A percentile compares a stretch with the other conserved stretches of the same genome.
Conservation (phyloP, 1,140 invertebrate genomes). For the Drosophila dunni region DNA sequence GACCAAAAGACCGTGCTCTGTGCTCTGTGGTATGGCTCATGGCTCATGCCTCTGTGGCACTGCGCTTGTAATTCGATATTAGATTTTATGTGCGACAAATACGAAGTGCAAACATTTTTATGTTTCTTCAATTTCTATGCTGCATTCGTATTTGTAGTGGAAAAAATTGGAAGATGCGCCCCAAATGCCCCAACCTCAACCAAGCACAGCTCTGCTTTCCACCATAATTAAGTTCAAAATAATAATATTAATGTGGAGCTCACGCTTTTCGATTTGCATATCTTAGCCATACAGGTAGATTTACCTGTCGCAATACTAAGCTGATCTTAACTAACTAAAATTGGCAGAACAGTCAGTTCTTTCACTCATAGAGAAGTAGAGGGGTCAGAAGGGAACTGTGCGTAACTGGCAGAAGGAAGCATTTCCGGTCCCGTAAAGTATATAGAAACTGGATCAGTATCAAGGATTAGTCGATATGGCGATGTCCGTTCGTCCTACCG, state of each 20-base stretch:
- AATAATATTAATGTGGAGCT: constrained; percentile 61
- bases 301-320: neutral
- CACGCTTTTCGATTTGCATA: constrained; percentile 33
- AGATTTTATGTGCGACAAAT: constrained; percentile 83
- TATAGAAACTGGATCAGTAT: too few relatives aligned
- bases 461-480: too few relatives aligned
- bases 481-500: too few relatives aligned
- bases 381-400: too few relatives aligned
- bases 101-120: constrained; percentile 83
- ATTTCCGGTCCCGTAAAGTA: too few relatives aligned
- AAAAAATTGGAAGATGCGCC: constrained; percentile 64
- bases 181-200: constrained; percentile 3
- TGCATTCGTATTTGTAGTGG: constrained; percentile 69
- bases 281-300: neutral
- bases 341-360: neutral
- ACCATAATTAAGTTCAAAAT: constrained; percentile 69
- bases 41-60: neutral
- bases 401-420: too few relatives aligned
- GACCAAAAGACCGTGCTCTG: neutral
- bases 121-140: constrained; percentile 77
- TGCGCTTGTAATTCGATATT: constrained; percentile 78
- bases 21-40: too few relatives aligned
- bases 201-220: constrained; percentile 24
- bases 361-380: too few relatives aligned
- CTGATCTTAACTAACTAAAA: neutral